Percentiles rank a stretch among this genome's conserved stretches.
These are phyloP conservation scores for Caenorhabditis tropicalis DNA, from an alignment of 1,140 invertebrate genomes.

Conservation along the genomic window DNA sequence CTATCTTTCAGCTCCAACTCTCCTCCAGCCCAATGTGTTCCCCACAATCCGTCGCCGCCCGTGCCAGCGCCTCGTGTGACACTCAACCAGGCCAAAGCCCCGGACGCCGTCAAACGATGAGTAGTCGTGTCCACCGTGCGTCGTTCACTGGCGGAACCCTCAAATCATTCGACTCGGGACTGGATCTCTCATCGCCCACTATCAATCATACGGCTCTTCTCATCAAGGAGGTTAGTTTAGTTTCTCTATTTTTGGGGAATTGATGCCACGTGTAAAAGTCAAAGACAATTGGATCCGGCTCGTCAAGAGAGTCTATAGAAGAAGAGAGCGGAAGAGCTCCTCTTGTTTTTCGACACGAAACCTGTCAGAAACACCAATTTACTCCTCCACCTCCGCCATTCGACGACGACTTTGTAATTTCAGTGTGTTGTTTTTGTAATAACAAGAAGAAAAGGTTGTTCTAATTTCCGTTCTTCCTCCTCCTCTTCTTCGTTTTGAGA, in stretches of 20 bases:
- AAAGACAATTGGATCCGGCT: not conserved
- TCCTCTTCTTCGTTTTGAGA: no score
- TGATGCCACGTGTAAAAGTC: not conserved
- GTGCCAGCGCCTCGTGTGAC: slow-evolving; percentile 25
- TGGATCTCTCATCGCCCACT: slow-evolving; percentile 44
- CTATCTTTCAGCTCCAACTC: not conserved
- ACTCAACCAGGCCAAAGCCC: not conserved
- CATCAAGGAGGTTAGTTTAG: slow-evolving; percentile 49
- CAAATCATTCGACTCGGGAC: slow-evolving; percentile 44
- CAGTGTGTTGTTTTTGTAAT: no score
- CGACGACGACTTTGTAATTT: no score
- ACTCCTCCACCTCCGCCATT: no score
- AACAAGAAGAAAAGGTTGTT: not conserved
- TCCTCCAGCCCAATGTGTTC: slow-evolving; percentile 8
- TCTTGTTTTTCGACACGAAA: not conserved
- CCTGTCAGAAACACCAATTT: no score
- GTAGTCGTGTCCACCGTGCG: not conserved
- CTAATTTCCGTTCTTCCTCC: no score
- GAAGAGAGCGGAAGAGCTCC: not conserved
- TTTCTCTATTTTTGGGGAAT: not conserved
- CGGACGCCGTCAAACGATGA: slow-evolving; percentile 34
- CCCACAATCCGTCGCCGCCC: slow-evolving; percentile 2
- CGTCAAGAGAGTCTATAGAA: no score
- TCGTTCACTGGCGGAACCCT: slow-evolving; percentile 25
- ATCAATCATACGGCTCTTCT: slow-evolving; percentile 47